phyloP scores from a whole-genome alignment of 1,140 invertebrate genomes.

The Drosophila pectinifera region DNA sequence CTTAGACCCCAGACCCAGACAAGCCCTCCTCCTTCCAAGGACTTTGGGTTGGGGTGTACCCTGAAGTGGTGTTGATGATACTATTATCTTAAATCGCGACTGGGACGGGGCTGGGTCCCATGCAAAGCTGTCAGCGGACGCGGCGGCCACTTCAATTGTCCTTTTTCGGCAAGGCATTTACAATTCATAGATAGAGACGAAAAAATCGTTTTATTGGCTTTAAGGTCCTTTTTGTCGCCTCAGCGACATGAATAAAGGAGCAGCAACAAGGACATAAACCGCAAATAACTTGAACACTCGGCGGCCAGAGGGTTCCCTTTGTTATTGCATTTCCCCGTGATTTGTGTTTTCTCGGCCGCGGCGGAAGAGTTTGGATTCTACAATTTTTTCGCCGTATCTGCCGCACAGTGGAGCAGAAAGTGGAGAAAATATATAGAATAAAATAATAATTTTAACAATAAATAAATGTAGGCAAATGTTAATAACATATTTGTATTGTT shows the following conservation, averaged over 20 bases:
- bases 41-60: slow-evolving; percentile 6
- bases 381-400: slow-evolving; percentile 49
- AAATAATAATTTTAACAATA: not conserved
- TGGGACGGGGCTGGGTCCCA: slow-evolving; percentile 38
- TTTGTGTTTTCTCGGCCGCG: slow-evolving; percentile 65
- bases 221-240: slow-evolving; percentile 79
- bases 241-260: slow-evolving; percentile 59
- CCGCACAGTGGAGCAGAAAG: slow-evolving; percentile 57
- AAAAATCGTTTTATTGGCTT: slow-evolving; percentile 85
- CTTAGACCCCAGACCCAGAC: slow-evolving; percentile 55
- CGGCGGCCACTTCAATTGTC: slow-evolving; percentile 72
- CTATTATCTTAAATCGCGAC: slow-evolving; percentile 84
- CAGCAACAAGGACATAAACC: slow-evolving; percentile 70
- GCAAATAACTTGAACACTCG: slow-evolving; percentile 79
- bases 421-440: too few relatives aligned
- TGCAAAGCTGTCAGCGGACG: slow-evolving; percentile 66
- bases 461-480: too few relatives aligned
- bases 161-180: slow-evolving; percentile 65
- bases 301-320: slow-evolving; percentile 62
- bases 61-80: slow-evolving; percentile 80
- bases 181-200: slow-evolving; percentile 77
- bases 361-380: slow-evolving; percentile 66
- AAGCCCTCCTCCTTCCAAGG: slow-evolving; percentile 29
- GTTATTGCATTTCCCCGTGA: slow-evolving; percentile 80
- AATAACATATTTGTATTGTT: too few relatives aligned